Evolutionary conservation across 2,888 invertebrate genomes (phyloP), one percentile per base, ranked within the genome.

Genomic region (Phragmatobia fuliginosa): DNA sequence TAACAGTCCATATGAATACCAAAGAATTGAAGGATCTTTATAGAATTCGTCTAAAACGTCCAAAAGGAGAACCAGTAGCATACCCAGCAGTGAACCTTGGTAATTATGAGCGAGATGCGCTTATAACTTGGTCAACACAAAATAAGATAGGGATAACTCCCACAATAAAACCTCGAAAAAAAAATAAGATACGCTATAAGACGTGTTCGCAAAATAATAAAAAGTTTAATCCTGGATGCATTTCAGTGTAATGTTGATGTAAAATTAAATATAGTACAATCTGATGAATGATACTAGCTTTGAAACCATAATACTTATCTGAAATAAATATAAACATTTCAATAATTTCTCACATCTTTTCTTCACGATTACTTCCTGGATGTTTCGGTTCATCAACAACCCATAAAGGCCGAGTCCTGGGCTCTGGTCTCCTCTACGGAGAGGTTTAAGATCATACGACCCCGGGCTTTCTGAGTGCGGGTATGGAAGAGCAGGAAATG

Each of bases 41-140:
- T 31, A 31, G 41, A 10, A 18, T 41, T 21, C 31, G 10, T 31
- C 18, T 28, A 21, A 18, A 62, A 4, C n/a, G 10, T 41, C 28
- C 18, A 28, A 28, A 41, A 0, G 28, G 18, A n/a, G 62, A 62
- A 21, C 41, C 41, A 21, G 28, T 41, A 41, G 38, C 28, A 7
- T 62, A 31, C 28, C 41, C 62, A 18, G 62, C 11, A 11, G 62
- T 62, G 11, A 62, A 41, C 21, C 41, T 41, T 62, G 62, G 62
- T 18, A 62, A 62, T 31, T 62, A 21, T 62, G 62, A 62, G 31
- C 28, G 41, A 16, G 62, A 62, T 62, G 62, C 62, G 28, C 18
- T 62, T 4, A 62, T 62, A 10, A 41, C 21, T 21, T 41, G 62
- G 62, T 41, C 62, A 18, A 21, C 41, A 7, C 31, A 62, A 62